Evolutionary conservation across 2,797 vertebrate species (phyloP), one percentile per base, ranked within the genome.

Genomic region (Craterocephalus amniculus): DNA sequence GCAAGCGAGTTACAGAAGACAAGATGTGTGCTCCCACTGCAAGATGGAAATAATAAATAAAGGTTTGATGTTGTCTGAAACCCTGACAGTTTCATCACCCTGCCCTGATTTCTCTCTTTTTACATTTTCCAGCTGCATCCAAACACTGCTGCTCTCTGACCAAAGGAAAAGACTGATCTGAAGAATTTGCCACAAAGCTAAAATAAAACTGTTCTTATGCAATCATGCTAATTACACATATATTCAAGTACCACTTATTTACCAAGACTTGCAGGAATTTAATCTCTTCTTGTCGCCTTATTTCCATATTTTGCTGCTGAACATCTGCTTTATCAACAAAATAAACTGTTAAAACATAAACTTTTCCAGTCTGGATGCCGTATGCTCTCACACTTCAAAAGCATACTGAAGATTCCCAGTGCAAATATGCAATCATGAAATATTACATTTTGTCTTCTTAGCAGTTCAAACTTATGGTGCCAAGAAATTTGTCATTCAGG

Each of bases 401-500:
- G 8, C 40, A 43, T 40, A 58, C 20, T 61, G 10, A 54, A 74
- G 38, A 80, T 72, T 24, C 75, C 65, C 72, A 51, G 70, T 59
- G 83, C 58, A 71, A 73, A 70, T 60, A 35, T 54, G 68, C 63
- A 31, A 43, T 35, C 67, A 63, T 75, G 31, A 40, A 78, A 73
- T 48, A 56, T 27, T 66, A 57, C 51, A 57, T 67, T 78, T 72
- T 2, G n/a, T 45, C 74, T 57, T 72, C 71, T 68, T 38, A 72
- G 57, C 65, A 66, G 63, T 78, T 76, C 73, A 78, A 78, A 76
- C 51, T 83, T 52, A 38, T 59, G 64, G 0, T 45, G 68, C 70
- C 78, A 80, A 70, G 78, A 87, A 83, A 87, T 80, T 31, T 72
- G 72, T 81, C 82, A 87, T 87, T 87, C 83, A 76, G 80, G 83